Base-by-base conservation (phyloP, 2,888 invertebrate genomes). In the Lithosia quadra region DNA sequence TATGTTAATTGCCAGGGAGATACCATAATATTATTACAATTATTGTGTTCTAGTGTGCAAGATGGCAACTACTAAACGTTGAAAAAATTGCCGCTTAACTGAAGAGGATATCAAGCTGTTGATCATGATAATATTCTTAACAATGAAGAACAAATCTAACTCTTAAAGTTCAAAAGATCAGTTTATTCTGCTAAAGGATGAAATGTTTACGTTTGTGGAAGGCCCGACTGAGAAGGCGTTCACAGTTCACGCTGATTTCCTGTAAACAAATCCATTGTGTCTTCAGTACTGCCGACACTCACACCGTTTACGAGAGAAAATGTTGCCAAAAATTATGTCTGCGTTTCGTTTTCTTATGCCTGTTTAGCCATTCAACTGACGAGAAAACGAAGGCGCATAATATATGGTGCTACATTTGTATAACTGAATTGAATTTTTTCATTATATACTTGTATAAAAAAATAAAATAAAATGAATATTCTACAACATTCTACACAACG, bases 261-360 rank as follows among this genome's bases (percentile, higher is more conserved):
- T 91, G 91, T 92, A 90, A 92, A 92, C 91, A 92, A 86, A 88
- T 89, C 86, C 84, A 89, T 90, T 91, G 90, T 91, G 84, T 85
- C 85, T 81, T 79, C 82, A 85, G 84, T 84, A 87, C 86, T 83
- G 84, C 84, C 84, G 84, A 71, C 82, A 80, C 80, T 79, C 83
- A 86, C 86, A 83, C 85, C 86, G 85, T 84, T 85, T 78, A 82
- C 75, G 71, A 78, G 79, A 79, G 81, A 86, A 85, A 87, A 84
- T 77, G 71, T 75, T 73, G 49, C 76, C 77, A 86, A 81, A 85
- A 85, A 85, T 87, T 88, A 85, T 87, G 84, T 86, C 71, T 56
- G 24, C 13, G 15, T 69, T 61, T 65, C 81, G 79, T 82, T 85
- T 84, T 86, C 74, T 81, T 77, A 78, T 69, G 77, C 77, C 39